Percentiles rank a stretch among this genome's conserved stretches.
phyloP scores from a whole-genome alignment of 2,888 invertebrate species.

The Ichneumon xanthorius region DNA sequence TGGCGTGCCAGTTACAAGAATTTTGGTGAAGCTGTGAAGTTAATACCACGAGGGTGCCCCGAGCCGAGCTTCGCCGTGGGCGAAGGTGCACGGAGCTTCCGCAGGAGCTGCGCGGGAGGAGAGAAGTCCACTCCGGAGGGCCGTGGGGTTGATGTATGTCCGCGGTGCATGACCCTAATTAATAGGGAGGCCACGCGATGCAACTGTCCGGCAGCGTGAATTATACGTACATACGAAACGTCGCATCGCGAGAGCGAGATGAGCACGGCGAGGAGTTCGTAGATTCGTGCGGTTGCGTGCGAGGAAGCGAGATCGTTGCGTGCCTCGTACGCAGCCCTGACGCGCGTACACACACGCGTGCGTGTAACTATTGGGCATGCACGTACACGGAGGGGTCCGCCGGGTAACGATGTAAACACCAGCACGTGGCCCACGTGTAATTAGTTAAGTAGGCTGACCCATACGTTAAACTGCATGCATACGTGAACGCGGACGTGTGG shows the following conservation, averaged over 20 bases:
- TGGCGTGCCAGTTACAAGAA: neutral
- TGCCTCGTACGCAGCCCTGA: slow-evolving; percentile 17
- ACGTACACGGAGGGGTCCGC: slow-evolving; percentile 42
- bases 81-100: neutral
- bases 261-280: slow-evolving; percentile 42
- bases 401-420: slow-evolving; percentile 73
- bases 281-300: slow-evolving; percentile 37
- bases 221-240: slow-evolving; percentile 75
- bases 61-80: neutral
- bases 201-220: slow-evolving; percentile 82
- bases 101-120: neutral
- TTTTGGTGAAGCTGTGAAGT: slow-evolving; percentile 2
- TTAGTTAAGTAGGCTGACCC: slow-evolving; percentile 73
- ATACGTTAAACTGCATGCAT: slow-evolving; percentile 62
- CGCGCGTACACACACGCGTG: slow-evolving; percentile 22
- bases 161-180: slow-evolving; percentile 84
- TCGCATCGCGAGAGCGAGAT: slow-evolving; percentile 51
- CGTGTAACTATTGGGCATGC: slow-evolving; percentile 20
- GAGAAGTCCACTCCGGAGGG: slow-evolving; percentile 43
- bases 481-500: slow-evolving; percentile 45
- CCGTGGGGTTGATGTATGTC: slow-evolving; percentile 80
- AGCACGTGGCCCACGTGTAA: slow-evolving; percentile 72
- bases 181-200: slow-evolving; percentile 84
- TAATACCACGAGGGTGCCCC: neutral
- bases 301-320: slow-evolving; percentile 51